Evolutionary conservation across 1,140 invertebrate genomes (phyloP), one percentile per base, ranked within the genome.

Genomic region (Drosophila chauvacae): DNA sequence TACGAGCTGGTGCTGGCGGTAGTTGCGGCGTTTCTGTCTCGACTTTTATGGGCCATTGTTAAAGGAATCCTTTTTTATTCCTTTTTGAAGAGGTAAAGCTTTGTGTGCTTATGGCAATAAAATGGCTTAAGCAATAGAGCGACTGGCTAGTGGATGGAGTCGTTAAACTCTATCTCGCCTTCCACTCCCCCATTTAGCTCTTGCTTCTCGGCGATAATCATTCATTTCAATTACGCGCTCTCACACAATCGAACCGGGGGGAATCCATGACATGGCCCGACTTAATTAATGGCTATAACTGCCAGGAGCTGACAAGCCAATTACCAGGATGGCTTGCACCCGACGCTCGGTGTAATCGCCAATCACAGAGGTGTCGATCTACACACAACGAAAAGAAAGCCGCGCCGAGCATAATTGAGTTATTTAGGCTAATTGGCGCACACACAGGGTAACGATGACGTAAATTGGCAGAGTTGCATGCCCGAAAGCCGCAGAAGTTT

Each of bases 391-490:
- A 44, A 58, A 62, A 57, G 51, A 58, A 50, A 69, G 51, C 39
- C 33, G 33, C 45, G 55, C 68, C 68, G 59, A 68, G 53, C 80
- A 88, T 88, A 87, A 87, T 87, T 88, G 77, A 88, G 84, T 87
- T 88, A 88, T 88, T 84, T 84, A 74, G 77, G 62, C 80, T 88
- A 88, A 88, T 88, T 88, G 84, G 68, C 73, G 16, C 56, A 72
- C 48, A 63, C 39, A 37, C 37, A 39, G 35, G 35, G 9, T 39
- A n/a, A 55, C 37, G 50, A 57, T 71, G 71, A 77, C 63, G 63
- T 50, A 81, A 79, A 79, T 79, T 76, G 80, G 35, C 84, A 56
- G 45, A 44, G 53, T 59, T 71, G 83, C 76, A 80, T 60, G 65
- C 47, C 18, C 33, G 42, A 66, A 66, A 68, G 77, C 79, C 79